Evolutionary conservation across 2,797 vertebrate species (phyloP).

Genomic region (Alca torda): DNA sequence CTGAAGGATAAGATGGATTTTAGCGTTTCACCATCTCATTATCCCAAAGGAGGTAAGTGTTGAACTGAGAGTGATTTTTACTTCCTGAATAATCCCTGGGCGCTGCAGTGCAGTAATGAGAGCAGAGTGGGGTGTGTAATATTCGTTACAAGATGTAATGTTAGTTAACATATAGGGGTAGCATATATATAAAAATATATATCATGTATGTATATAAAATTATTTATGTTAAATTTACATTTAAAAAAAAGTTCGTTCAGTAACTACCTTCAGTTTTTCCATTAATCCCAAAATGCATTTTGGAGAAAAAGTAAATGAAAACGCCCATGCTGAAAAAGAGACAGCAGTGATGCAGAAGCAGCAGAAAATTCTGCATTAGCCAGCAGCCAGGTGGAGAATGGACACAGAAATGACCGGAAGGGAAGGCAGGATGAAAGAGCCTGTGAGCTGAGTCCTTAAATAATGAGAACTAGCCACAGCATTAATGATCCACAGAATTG

Average conservation of each 20-base stretch:
- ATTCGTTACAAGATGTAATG: neutral
- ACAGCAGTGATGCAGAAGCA: neutral
- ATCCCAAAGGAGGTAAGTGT: slow-evolving; percentile 85
- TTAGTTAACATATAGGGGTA: neutral
- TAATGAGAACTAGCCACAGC: neutral
- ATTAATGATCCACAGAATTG: neutral
- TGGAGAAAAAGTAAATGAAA: neutral
- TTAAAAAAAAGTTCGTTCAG: neutral
- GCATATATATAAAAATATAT: neutral
- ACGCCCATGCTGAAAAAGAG: neutral
- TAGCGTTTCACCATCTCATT: slow-evolving; percentile 77
- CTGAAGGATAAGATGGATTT: slow-evolving; percentile 97
- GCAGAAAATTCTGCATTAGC: neutral
- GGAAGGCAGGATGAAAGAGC: neutral
- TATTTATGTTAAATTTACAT: neutral
- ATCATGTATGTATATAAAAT: neutral
- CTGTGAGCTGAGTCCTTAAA: neutral
- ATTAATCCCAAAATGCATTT: neutral
- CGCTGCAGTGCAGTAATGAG: neutral
- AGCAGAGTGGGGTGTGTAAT: neutral
- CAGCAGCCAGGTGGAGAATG: neutral
- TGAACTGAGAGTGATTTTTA: neutral
- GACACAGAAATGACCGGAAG: neutral
- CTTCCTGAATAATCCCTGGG: neutral
- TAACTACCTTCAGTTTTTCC: neutral